Conservation (phyloP, 2,888 invertebrate genomes). For the Acronicta leporina region DNA sequence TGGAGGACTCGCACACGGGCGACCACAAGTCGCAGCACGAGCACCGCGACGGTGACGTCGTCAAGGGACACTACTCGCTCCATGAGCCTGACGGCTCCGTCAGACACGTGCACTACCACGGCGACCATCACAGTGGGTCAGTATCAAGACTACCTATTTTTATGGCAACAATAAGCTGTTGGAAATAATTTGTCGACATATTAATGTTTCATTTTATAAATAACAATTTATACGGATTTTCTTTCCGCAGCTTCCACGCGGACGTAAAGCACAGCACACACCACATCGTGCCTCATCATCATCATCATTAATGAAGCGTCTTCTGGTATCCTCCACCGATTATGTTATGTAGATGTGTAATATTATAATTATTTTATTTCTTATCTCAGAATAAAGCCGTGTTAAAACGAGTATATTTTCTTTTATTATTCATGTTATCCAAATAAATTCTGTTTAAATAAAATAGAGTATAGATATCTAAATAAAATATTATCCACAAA, state of each 20-base stretch:
- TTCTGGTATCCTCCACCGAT: neutral
- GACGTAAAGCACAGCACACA: neutral
- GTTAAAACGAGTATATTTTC: no score
- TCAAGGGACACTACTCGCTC: slow-evolving; percentile 70
- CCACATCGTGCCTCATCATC: neutral
- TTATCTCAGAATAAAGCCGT: no score
- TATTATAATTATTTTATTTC: neutral
- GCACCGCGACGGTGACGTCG: slow-evolving; percentile 81
- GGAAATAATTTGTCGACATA: no score
- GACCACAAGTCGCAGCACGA: slow-evolving; percentile 86
- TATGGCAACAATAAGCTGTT: no score
- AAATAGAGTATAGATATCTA: no score
- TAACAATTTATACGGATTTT: neutral
- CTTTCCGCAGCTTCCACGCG: neutral
- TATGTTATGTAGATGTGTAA: neutral
- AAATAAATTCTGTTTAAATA: no score
- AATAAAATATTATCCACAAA: no score
- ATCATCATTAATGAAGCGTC: neutral
- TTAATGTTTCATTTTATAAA: no score
- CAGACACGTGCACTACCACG: slow-evolving; percentile 85
- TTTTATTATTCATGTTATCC: no score
- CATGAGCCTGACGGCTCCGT: slow-evolving; percentile 85
- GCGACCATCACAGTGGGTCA: slow-evolving; percentile 62
- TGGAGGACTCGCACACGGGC: slow-evolving; percentile 86
- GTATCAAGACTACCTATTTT: no score